phyloP scores from a whole-genome alignment of 2,113 vertebrate species.

The Isurus oxyrinchus region DNA sequence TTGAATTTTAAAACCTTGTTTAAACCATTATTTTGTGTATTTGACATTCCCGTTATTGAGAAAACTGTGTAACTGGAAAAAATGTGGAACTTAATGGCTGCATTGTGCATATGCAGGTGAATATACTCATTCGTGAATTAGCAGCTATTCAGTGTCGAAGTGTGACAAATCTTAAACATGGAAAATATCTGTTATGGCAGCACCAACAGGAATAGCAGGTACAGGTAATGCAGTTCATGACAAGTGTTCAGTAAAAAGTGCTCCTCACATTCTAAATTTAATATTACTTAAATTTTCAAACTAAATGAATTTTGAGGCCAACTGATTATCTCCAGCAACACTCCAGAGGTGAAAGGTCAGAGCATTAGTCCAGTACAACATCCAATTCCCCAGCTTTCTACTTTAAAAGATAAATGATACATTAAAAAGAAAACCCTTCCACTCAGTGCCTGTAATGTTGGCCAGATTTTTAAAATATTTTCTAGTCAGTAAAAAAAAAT shows the following conservation, averaged over 20 bases:
- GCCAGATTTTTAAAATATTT: background rate
- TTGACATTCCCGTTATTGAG: background rate
- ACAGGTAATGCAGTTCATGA: background rate
- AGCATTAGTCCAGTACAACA: background rate
- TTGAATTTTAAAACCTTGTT: background rate
- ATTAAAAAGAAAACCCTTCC: background rate
- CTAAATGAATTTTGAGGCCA: background rate
- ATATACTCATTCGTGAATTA: background rate
- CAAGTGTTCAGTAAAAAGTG: background rate
- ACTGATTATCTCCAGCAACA: background rate
- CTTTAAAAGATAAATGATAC: background rate
- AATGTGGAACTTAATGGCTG: background rate
- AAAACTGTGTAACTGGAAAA: background rate
- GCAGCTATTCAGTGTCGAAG: background rate
- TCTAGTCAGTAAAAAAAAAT: background rate
- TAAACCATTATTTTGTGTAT: background rate
- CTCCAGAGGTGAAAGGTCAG: background rate
- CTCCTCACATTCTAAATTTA: background rate
- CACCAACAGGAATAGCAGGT: background rate
- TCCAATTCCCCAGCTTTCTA: background rate
- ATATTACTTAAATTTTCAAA: background rate
- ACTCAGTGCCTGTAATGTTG: background rate
- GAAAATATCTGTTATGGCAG: too few relatives aligned
- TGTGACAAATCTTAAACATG: background rate
- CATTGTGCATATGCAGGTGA: background rate